phyloP scores from a whole-genome alignment of 2,797 vertebrate genomes.

The Sebastolobus alascanus region DNA sequence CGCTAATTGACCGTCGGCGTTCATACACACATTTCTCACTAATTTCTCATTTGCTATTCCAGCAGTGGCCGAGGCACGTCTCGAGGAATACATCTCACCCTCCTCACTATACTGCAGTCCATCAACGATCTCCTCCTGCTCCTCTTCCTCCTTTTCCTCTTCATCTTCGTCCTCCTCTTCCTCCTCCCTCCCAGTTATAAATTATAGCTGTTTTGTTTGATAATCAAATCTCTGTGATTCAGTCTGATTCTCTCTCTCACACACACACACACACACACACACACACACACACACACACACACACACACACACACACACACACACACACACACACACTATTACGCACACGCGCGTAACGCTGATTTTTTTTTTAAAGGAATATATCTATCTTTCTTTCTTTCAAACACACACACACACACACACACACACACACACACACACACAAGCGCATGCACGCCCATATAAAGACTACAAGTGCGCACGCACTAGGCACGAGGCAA shows the following conservation, averaged over 20 bases:
- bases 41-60: constrained; percentile 99
- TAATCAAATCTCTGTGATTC: constrained; percentile 90
- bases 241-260: constrained; percentile 77
- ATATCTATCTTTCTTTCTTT: not conserved
- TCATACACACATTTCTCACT: constrained; percentile 96
- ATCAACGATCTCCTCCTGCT: constrained; percentile 10
- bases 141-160: constrained; percentile 13
- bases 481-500: constrained; percentile 7
- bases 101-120: too few relatives aligned
- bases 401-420: not conserved
- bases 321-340: constrained; percentile 78
- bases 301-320: constrained; percentile 78
- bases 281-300: too few relatives aligned
- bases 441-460: not conserved
- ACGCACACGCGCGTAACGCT: not conserved
- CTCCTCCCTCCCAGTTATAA: constrained; percentile 75
- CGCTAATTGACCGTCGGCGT: constrained; percentile 95
- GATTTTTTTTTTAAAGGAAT: not conserved
- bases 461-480: not conserved
- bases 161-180: constrained; percentile 13
- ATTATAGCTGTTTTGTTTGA: constrained; percentile 91
- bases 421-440: not conserved
- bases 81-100: constrained; percentile 88
- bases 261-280: not conserved
- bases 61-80: constrained; percentile 89